Evolutionary conservation across 2,113 vertebrate species (phyloP).

Genomic region (Synodontis membranacea): DNA sequence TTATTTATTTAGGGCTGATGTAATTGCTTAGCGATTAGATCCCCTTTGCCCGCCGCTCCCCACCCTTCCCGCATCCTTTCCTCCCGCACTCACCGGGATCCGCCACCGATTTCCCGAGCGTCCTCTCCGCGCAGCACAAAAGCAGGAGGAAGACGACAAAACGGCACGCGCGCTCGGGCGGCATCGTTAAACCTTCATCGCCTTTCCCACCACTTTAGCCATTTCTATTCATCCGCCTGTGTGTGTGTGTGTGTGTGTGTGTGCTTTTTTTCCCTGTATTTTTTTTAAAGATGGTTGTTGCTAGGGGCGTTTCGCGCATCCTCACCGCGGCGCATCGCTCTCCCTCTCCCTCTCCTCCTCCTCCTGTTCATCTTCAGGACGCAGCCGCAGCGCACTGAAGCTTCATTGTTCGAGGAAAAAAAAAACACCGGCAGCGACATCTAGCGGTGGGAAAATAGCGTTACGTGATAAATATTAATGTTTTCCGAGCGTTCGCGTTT

Average conservation of each 20-base stretch:
- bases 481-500: neutral
- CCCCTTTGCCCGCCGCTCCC: neutral
- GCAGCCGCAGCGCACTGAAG: neutral
- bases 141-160: constrained; percentile 59
- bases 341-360: constrained; percentile 56
- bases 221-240: constrained; percentile 6
- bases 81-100: constrained; percentile 51
- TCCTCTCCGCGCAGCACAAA: constrained; percentile 46
- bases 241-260: constrained; percentile 16
- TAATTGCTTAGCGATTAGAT: neutral
- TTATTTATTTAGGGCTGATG: neutral
- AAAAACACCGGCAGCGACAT: neutral
- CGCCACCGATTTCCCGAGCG: constrained; percentile 39
- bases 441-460: neutral
- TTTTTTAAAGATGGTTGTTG: constrained; percentile 40
- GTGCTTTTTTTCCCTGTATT: neutral
- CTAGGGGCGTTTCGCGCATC: constrained; percentile 32
- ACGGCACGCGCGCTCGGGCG: constrained; percentile 55
- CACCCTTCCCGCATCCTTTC: constrained; percentile 22
- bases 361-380: constrained; percentile 11
- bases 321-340: constrained; percentile 36
- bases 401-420: constrained; percentile 23
- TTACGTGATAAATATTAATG: neutral
- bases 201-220: constrained; percentile 55
- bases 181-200: constrained; percentile 71